Evolutionary conservation across 2,888 invertebrate species (phyloP).

Genomic region (Drosophila basisetae): DNA sequence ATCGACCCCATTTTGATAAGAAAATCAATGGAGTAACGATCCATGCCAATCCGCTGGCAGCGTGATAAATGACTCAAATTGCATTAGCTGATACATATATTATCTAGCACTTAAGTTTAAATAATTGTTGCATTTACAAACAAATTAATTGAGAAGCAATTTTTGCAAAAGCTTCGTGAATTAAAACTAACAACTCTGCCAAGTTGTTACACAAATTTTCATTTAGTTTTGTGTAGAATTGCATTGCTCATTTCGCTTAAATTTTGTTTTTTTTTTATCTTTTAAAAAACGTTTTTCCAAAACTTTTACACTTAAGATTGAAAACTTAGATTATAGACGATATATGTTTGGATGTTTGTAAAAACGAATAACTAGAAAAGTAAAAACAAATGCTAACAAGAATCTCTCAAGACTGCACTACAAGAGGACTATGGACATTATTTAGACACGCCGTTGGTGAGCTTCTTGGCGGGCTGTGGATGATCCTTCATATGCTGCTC

Average conservation of each 20-base stretch:
- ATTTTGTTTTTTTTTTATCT: constrained; percentile 20
- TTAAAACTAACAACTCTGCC: constrained; percentile 60
- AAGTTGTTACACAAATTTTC: constrained; percentile 47
- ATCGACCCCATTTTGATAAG: constrained; percentile 93
- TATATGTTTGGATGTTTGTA: constrained; percentile 58
- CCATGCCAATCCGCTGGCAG: constrained; percentile 98
- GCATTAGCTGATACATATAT: constrained; percentile 28
- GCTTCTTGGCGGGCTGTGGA: constrained; percentile 68
- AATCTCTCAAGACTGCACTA: constrained; percentile 65
- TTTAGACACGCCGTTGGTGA: constrained; percentile 74
- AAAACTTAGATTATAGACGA: constrained; percentile 59
- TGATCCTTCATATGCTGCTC: constrained; percentile 86
- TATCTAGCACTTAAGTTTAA: constrained; percentile 64
- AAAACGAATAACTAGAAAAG: constrained; percentile 66
- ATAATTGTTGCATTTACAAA: constrained; percentile 55
- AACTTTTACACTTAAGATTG: constrained; percentile 63
- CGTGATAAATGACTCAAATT: constrained; percentile 83
- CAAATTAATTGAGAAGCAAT: constrained; percentile 77
- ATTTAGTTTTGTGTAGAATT: constrained; percentile 53
- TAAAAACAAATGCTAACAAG: constrained; percentile 78
- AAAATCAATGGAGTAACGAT: constrained; percentile 96
- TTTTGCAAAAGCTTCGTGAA: constrained; percentile 70
- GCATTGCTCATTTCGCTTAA: constrained; percentile 68
- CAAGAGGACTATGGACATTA: constrained; percentile 57
- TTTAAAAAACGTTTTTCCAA: constrained; percentile 37